Evolutionary conservation across 1,140 invertebrate species (phyloP).

Genomic region (Onthophagus taurus): DNA sequence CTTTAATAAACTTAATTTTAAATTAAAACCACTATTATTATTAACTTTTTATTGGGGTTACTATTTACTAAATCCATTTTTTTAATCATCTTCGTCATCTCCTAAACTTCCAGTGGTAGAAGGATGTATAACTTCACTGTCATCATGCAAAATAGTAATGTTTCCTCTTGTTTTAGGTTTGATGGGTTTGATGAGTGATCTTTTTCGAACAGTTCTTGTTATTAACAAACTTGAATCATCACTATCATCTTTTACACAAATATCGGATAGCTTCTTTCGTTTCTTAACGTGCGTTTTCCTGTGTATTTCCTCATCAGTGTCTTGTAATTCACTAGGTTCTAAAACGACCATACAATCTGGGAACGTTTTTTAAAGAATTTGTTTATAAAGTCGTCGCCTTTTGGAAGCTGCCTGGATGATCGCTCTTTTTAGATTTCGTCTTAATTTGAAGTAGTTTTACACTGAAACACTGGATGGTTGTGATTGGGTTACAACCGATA

Average conservation of each 20-base stretch:
- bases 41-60: too few species aligned
- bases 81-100: constrained; percentile 7
- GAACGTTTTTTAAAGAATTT: background rate
- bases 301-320: background rate
- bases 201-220: background rate
- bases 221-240: background rate
- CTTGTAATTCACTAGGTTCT: constrained; percentile 4
- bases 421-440: background rate
- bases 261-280: background rate
- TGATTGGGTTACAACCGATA: too few species aligned
- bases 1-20: too few species aligned
- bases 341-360: background rate
- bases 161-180: constrained; percentile 9
- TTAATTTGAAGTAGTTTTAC: background rate
- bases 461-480: too few species aligned
- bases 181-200: background rate
- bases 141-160: background rate
- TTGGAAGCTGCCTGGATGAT: too few species aligned
- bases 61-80: too few species aligned
- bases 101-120: constrained; percentile 8
- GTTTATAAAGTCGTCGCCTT: background rate
- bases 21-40: too few species aligned
- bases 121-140: background rate
- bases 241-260: background rate
- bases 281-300: constrained; percentile 1